Base-by-base conservation (phyloP, 2,888 invertebrate species). In the Proisotoma minuta region DNA sequence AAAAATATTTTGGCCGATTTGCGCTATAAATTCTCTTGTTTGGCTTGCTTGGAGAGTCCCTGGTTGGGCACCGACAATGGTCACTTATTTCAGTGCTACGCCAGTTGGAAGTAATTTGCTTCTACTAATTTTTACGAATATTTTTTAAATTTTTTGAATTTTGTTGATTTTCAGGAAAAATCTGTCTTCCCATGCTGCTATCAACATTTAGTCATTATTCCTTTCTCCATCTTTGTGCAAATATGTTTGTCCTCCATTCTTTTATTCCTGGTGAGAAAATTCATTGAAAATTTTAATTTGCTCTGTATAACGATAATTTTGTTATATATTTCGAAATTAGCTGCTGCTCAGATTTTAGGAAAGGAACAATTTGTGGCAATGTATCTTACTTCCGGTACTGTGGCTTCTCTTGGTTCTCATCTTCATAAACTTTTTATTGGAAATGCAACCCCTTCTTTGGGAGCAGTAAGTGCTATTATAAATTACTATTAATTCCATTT, bases 121-220 rank as follows among this genome's bases (percentile, higher is more conserved):
- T 47, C 5, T 47, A 10, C 49, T 22, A 49, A 8, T 18, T 49
- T 20, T 5, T 49, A 47, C 10, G 18, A 47, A 24, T 22, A 23
- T n/a, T 23, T 49, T 34, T 34, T 12, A 34, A 8, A 34, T 8
- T 10, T 34, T 10, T 10, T 43, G n/a, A 43, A 43, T 8, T 43
- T 49, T 52, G n/a, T 70, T 68, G 72, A 26, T 75, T 80, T 80
- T 48, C 78, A 90, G 88, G 82, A 76, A 83, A 83, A 68, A 80
- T 86, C 53, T 92, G 90, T 77, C 83, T 87, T 79, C 92, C 97
- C 2, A 93, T 97, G 93, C 76, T 96, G 56, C 79, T 96, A 3
- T 93, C 93, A n/a, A 89, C 89, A 29, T 98, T 98, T 79, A 97
- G 96, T 75, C 98, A 98, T 78, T 87, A 88, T 75, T 89, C 89